phyloP scores from a whole-genome alignment of 2,797 vertebrate species.

The Eupleurogrammus muticus region DNA sequence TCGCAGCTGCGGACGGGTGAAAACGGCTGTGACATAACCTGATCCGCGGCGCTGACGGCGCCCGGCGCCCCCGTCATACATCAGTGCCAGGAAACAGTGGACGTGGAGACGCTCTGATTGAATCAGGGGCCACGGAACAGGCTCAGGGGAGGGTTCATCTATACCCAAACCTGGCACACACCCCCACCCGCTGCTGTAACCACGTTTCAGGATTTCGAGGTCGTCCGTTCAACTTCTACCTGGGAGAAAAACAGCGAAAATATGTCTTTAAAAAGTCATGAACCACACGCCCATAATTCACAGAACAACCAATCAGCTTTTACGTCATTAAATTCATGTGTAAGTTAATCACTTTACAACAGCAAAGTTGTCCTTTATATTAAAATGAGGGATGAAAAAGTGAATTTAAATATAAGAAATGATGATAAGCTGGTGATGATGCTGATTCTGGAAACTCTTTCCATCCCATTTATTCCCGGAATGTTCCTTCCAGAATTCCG shows the following conservation, averaged over 20 bases:
- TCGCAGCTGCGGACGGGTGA: conserved; percentile 62
- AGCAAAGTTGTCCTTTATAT: no score
- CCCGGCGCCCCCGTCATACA: conserved; percentile 81
- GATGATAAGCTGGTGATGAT: background rate
- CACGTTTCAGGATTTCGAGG: conserved; percentile 69
- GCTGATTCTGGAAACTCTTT: no score
- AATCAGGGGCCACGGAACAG: conserved; percentile 77
- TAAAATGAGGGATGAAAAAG: no score
- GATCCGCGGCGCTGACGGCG: conserved; percentile 80
- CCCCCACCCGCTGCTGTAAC: conserved; percentile 62
- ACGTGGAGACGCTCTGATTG: conserved; percentile 79
- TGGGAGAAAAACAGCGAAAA: conserved; percentile 26
- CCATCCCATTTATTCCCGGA: no score
- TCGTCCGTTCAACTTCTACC: conserved; percentile 61
- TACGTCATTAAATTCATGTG: background rate
- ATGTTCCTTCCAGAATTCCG: no score
- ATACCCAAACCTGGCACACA: conserved; percentile 54
- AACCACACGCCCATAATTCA: conserved; percentile 10
- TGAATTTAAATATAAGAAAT: background rate
- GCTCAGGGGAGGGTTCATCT: conserved; percentile 80
- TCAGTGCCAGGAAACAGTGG: conserved; percentile 86
- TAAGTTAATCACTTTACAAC: background rate
- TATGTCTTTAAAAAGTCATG: conserved; percentile 18
- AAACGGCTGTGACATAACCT: conserved; percentile 85
- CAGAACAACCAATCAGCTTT: background rate